Percentiles rank a stretch among this genome's conserved stretches.
Evolutionary conservation across 2,113 vertebrate genomes (phyloP).

Genomic region (Ctenomys sociabilis): DNA sequence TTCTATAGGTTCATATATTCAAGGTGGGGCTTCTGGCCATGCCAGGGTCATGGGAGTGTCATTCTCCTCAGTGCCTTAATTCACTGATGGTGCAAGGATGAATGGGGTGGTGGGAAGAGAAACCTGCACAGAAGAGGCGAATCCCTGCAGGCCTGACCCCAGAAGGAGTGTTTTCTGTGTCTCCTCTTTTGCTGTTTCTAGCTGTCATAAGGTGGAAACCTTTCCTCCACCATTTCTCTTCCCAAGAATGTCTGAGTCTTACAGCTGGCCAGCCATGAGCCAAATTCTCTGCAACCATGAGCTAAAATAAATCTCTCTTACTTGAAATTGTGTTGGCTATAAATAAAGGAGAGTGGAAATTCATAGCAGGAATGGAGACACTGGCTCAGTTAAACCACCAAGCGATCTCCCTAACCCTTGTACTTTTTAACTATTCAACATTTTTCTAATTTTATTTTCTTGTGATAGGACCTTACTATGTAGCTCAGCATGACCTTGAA

Average conservation of each 20-base stretch:
- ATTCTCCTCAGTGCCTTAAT: not conserved
- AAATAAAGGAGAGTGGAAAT: not conserved
- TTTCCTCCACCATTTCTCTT: not conserved
- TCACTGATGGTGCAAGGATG: not conserved
- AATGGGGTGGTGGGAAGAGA: no score
- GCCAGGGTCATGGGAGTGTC: not conserved
- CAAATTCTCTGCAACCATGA: not conserved
- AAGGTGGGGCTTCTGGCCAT: not conserved
- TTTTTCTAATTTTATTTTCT: no score
- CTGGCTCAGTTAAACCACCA: not conserved
- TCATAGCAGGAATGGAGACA: not conserved
- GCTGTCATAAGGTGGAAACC: not conserved
- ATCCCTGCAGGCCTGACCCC: not conserved
- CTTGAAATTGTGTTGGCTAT: not conserved
- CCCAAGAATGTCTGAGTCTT: not conserved
- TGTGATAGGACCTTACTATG: no score
- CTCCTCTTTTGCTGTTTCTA: not conserved
- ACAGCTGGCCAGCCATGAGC: not conserved
- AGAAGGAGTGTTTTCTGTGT: not conserved
- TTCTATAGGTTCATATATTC: not conserved
- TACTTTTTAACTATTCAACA: no score
- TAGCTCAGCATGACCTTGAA: not conserved
- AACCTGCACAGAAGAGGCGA: not conserved
- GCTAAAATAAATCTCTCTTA: not conserved
- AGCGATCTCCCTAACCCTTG: no score